These are phyloP conservation scores for Petroica traversi DNA, from an alignment of 2,113 vertebrate species.

Conservation along the genomic window DNA sequence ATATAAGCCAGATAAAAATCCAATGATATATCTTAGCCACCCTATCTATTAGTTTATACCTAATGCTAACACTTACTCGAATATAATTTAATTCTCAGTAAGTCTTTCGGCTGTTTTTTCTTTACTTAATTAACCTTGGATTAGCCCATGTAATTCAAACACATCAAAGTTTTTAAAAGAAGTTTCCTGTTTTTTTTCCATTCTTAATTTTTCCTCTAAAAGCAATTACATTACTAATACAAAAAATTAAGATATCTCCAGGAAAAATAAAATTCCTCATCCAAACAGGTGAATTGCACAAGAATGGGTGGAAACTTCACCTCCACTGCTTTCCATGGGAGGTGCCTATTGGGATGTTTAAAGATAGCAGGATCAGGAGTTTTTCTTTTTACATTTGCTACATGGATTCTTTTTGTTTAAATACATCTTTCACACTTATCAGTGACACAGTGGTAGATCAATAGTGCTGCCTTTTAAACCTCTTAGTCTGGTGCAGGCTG, in stretches of 20 bases:
- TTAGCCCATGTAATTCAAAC: not conserved
- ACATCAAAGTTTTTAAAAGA: not conserved
- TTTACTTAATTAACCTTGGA: not conserved
- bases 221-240: not conserved
- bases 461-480: not conserved
- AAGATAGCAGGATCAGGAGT: not conserved
- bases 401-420: not conserved
- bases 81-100: not conserved
- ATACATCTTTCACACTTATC: conserved; percentile 21
- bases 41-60: not conserved
- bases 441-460: not conserved
- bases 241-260: not conserved
- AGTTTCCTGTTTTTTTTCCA: not conserved
- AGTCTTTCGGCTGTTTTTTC: not conserved
- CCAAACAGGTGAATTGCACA: not conserved
- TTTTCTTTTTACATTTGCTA: conserved; percentile 41
- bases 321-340: not conserved
- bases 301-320: not conserved
- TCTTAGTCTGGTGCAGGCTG: not conserved
- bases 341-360: conserved; percentile 14
- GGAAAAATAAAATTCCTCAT: not conserved
- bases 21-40: not conserved
- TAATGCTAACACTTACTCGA: not conserved
- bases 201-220: not conserved
- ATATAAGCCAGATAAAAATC: not conserved